phyloP scores from a whole-genome alignment of 2,113 vertebrate species.

The Lampris incognitus region DNA sequence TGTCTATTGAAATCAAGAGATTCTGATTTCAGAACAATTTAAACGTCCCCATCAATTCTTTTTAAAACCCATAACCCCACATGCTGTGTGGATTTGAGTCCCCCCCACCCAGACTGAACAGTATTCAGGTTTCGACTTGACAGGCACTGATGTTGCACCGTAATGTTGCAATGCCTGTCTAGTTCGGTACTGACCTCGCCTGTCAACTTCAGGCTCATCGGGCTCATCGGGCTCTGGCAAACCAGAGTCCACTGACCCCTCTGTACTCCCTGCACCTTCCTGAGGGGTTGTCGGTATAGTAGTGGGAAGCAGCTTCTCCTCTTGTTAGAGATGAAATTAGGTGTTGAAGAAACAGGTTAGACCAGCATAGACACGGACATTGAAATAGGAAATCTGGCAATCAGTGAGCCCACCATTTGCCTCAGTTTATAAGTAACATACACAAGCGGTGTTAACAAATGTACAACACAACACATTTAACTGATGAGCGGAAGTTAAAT shows the following conservation, averaged over 20 bases:
- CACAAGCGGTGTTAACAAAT: slow-evolving; percentile 55
- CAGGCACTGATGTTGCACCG: too few species aligned
- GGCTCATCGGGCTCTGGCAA: slow-evolving; percentile 65
- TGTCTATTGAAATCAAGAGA: not conserved
- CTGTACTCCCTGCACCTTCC: slow-evolving; percentile 74
- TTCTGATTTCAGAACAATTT: not conserved
- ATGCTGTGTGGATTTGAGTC: too few species aligned
- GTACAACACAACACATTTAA: slow-evolving; percentile 59
- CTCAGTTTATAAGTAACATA: slow-evolving; percentile 44
- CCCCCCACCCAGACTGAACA: not conserved
- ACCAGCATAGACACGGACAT: slow-evolving; percentile 36
- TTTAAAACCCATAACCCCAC: too few species aligned
- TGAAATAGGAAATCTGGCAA: slow-evolving; percentile 58
- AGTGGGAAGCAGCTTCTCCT: slow-evolving; percentile 76
- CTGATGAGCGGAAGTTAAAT: slow-evolving; percentile 63
- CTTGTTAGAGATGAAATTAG: slow-evolving; percentile 86
- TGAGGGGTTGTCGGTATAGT: slow-evolving; percentile 72
- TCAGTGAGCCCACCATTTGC: slow-evolving; percentile 65
- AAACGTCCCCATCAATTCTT: not conserved
- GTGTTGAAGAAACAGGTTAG: slow-evolving; percentile 80
- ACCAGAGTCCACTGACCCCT: slow-evolving; percentile 75
- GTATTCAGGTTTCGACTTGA: not conserved
- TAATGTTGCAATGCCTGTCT: not conserved
- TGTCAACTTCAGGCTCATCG: slow-evolving; percentile 66
- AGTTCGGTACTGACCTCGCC: slow-evolving; percentile 76